Evolutionary conservation across 2,797 vertebrate genomes (phyloP).

Genomic region (Muraenolepis orangiensis): DNA sequence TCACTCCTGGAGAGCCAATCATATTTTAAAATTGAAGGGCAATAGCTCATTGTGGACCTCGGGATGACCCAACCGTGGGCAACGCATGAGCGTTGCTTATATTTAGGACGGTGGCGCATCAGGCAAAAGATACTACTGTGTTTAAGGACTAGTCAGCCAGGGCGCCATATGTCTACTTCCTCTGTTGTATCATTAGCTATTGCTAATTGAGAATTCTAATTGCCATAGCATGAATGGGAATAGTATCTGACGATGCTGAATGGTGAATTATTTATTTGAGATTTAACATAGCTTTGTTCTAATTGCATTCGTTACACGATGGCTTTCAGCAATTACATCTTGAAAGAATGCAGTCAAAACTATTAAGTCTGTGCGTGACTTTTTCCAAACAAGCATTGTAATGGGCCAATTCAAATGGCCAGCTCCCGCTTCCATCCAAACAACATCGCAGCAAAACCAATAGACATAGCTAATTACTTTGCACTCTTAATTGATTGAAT

Average conservation of each 20-base stretch:
- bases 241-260: not conserved
- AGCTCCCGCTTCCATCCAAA: not conserved
- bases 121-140: not conserved
- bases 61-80: slow-evolving; percentile 31
- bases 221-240: not conserved
- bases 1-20: slow-evolving; percentile 54
- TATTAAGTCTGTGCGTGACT: not conserved
- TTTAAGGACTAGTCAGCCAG: not conserved
- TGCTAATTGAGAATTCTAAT: not conserved
- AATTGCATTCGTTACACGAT: not conserved
- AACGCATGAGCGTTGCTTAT: slow-evolving; percentile 7
- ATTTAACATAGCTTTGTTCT: not conserved
- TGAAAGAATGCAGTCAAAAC: not conserved
- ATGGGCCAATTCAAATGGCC: not conserved
- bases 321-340: not conserved
- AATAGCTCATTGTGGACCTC: slow-evolving; percentile 45
- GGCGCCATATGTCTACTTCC: not conserved
- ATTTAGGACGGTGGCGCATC: slow-evolving; percentile 9
- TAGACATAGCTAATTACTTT: not conserved
- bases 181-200: not conserved
- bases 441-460: slow-evolving; percentile 3
- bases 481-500: not conserved
- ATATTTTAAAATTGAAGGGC: slow-evolving; percentile 59
- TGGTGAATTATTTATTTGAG: not conserved
- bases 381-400: not conserved